Evolutionary conservation across 2,797 vertebrate species (phyloP), one percentile per base, ranked within the genome.

Genomic region (Scolopax bukidnonensis): DNA sequence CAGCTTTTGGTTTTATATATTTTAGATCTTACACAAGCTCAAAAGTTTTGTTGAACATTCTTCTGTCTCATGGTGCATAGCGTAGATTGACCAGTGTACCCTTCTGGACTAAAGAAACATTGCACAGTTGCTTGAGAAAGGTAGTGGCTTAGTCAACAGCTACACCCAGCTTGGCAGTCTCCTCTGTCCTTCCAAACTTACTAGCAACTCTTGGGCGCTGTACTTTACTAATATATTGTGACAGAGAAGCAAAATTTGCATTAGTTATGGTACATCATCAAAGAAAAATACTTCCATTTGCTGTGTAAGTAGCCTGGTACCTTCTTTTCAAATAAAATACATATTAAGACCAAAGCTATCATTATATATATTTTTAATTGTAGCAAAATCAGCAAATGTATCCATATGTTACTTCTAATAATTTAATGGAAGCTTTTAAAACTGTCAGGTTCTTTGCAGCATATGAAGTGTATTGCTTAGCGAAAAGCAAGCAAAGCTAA

Each of bases 401-500:
- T 51, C 76, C 54, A 67, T 65, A 75, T 32, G 30, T n/a, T 90
- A 78, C 50, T 91, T 88, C 33, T 80, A 84, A 90, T 84, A 96
- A 79, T 28, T 76, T 79, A 84, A 48, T 16, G 0, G 19, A 78
- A 57, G 30, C 56, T 87, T 89, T 93, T 63, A 23, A 74, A 93
- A 84, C 23, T 85, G 40, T 25, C 27, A 65, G 53, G 0, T 20
- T 78, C 77, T 95, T 82, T 73, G 24, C 65, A 91, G 43, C 54
- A 94, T 90, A 93, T 78, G 38, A 88, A 86, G 57, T 32, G 47
- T 43, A 76, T 73, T 59, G 71, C 76, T 75, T 84, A 94, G 59
- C 93, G 73, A 85, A 93, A 81, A 90, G 91, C 68, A 93, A 88
- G 95, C 6, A 2, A 88, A 96, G 51, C 40, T 94, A 90, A 92